phyloP scores from a whole-genome alignment of 2,797 vertebrate genomes.

The Tangara arthus region DNA sequence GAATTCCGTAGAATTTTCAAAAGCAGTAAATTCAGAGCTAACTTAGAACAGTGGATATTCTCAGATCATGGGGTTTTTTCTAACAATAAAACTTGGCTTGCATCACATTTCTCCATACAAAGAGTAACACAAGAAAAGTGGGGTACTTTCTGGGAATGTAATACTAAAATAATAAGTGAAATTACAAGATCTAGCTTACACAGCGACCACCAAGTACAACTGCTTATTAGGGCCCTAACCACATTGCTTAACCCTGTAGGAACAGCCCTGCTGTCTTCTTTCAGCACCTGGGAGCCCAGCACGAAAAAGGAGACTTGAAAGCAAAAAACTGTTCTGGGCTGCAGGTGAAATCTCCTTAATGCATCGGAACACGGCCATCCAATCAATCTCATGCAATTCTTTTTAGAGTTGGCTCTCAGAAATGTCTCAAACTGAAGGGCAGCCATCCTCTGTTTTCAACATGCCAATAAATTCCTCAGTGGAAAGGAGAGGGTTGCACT shows the following conservation, averaged over 20 bases:
- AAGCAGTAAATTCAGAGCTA: background rate
- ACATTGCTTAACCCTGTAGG: background rate
- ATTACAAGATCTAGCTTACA: background rate
- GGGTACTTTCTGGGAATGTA: background rate
- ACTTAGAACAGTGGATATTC: background rate
- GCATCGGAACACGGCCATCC: background rate
- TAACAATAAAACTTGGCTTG: background rate
- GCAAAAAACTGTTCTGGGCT: background rate
- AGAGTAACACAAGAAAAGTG: background rate
- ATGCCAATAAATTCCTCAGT: background rate
- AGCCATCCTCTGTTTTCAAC: background rate
- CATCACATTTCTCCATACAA: background rate
- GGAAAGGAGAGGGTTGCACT: background rate
- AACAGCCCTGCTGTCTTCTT: background rate
- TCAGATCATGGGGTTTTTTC: background rate
- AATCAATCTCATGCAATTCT: background rate
- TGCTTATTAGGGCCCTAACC: background rate
- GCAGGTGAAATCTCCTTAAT: background rate
- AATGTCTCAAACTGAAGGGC: fast-evolving
- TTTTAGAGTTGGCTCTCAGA: background rate
- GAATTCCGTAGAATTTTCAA: background rate
- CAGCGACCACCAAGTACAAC: background rate
- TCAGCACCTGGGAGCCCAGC: fast-evolving
- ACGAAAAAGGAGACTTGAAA: background rate
- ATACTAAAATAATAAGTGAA: background rate